Evolutionary conservation across 2,797 vertebrate species (phyloP).

Genomic region (Xenentodon cancila): DNA sequence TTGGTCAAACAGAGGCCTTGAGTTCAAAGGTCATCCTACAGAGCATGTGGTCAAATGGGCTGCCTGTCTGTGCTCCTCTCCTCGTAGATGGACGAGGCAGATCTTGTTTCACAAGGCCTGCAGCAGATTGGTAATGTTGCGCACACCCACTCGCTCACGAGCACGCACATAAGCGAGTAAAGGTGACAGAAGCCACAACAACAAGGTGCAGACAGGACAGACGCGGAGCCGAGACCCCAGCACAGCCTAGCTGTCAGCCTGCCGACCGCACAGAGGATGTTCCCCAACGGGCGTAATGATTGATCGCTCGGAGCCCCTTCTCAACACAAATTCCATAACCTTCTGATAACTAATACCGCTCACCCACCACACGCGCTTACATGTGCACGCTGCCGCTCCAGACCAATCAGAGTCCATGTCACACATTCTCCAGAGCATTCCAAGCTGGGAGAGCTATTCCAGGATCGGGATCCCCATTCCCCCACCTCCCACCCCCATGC

Average conservation of each 20-base stretch:
- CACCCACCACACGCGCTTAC: constrained; percentile 32
- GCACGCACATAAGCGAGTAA: constrained; percentile 25
- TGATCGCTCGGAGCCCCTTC: constrained; percentile 64
- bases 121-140: constrained; percentile 24
- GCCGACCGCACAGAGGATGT: constrained; percentile 66
- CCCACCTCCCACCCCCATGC: constrained; percentile 15
- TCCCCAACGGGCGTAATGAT: constrained; percentile 58
- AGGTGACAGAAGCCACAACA: constrained; percentile 64
- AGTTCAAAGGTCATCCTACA: constrained; percentile 75
- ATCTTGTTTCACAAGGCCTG: constrained; percentile 80
- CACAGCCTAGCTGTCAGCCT: constrained; percentile 62
- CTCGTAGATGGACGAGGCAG: constrained; percentile 72
- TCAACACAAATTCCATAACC: constrained; percentile 61
- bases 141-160: constrained; percentile 14
- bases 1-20: constrained; percentile 65
- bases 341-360: constrained; percentile 41
- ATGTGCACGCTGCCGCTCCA: constrained; percentile 35
- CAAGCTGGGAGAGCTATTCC: constrained; percentile 82
- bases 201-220: constrained; percentile 77
- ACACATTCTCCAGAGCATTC: constrained; percentile 79
- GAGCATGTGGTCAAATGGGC: constrained; percentile 74
- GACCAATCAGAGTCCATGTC: constrained; percentile 53
- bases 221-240: constrained; percentile 53
- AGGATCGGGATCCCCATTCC: constrained; percentile 57
- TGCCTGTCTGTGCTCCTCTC: constrained; percentile 71